Evolutionary conservation across 2,888 invertebrate genomes (phyloP), one percentile per base, ranked within the genome.

Genomic region (Andrena flavipes): DNA sequence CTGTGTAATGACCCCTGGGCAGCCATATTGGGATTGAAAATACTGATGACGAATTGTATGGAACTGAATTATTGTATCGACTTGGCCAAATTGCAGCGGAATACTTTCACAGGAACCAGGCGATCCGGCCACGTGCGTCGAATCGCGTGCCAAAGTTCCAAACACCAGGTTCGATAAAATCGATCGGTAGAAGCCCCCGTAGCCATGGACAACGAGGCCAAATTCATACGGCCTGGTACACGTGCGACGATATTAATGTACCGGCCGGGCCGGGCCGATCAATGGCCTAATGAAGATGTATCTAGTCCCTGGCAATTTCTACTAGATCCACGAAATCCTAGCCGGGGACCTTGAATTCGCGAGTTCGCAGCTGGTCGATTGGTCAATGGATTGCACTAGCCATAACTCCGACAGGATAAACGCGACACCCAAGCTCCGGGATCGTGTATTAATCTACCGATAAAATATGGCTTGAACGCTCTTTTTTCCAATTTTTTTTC

Each of bases 261-360:
- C 81, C 63, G 20, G 54, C 33, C 33, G 2, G 33, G 5, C 67
- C 86, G 77, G 10, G 35, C 67, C 86, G 77, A 87, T 87, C 87
- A 82, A 86, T 87, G 73, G 72, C 63, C 74, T 84, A 82, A 87
- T 84, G 84, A 87, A 86, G 87, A 87, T 82, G 75, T 76, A 84
- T 82, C 78, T 74, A 69, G 68, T 75, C 42, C 42, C 82, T 63
- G 69, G 65, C 79, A 84, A 82, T 79, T 84, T 79, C 79, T 79
- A 48, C 48, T 62, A 79, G 79, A 82, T 69, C 72, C 54, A 49
- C 29, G 70, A 63, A 69, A 70, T 74, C 67, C 82, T 76, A 71
- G 63, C 48, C 16, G 62, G 33, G 60, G 82, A 75, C 82, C 82
- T 84, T 82, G 82, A 84, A 82, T 78, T 64, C 78, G 56, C 63